Percentiles rank a stretch among this genome's conserved stretches.
These are phyloP conservation scores for Ecliptopera silaceata DNA, from an alignment of 2,888 invertebrate genomes.

Conservation along the genomic window DNA sequence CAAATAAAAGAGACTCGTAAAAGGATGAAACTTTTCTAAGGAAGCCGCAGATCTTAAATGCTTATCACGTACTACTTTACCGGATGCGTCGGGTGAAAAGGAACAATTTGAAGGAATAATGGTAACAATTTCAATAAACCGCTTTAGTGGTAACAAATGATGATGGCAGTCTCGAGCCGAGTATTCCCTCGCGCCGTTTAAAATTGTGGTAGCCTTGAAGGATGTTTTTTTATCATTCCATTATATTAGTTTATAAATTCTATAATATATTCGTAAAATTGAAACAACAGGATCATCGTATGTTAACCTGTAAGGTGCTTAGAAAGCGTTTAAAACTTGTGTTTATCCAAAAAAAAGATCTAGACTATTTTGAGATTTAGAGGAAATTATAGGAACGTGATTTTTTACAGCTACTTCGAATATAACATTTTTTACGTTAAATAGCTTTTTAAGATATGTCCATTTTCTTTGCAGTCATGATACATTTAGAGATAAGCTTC, in stretches of 20 bases:
- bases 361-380: too few species aligned
- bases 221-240: not conserved
- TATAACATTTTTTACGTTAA: not conserved
- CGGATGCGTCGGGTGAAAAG: conserved; percentile 17
- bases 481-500: conserved; percentile 4
- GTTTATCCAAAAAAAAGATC: too few species aligned
- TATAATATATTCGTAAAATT: too few species aligned
- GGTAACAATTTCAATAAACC: conserved; percentile 33
- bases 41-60: conserved; percentile 10
- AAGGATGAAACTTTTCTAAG: not conserved
- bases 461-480: not conserved
- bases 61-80: conserved; percentile 20
- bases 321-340: too few species aligned
- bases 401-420: too few species aligned
- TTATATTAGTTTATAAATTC: too few species aligned
- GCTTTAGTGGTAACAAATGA: conserved; percentile 28
- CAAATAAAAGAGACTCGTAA: not conserved
- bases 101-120: conserved; percentile 28
- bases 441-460: not conserved
- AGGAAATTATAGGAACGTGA: too few species aligned
- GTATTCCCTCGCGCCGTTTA: conserved; percentile 13
- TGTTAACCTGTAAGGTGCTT: too few species aligned
- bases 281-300: too few species aligned
- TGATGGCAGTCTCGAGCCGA: conserved; percentile 19
- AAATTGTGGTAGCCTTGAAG: conserved; percentile 17